Evolutionary conservation across 2,113 vertebrate species (phyloP).

Genomic region (Brachyhypopomus occidentalis): DNA sequence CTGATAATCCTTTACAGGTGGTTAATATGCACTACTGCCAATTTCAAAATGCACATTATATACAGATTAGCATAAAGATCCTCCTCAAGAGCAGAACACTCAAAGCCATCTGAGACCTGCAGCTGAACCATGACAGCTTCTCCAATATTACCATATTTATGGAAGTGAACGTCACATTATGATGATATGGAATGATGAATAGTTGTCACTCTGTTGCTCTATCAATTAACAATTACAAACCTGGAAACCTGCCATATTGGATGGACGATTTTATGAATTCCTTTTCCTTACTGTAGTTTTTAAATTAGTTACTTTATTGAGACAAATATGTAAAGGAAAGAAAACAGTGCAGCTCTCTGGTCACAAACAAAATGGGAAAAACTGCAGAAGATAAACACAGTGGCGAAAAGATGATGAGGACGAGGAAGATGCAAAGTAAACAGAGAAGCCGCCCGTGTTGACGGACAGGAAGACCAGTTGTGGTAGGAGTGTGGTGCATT

Average conservation of each 20-base stretch:
- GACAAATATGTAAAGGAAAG: slow-evolving; percentile 62
- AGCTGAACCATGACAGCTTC: too few species aligned
- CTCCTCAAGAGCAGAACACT: too few species aligned
- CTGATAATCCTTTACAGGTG: slow-evolving; percentile 69
- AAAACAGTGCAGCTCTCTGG: slow-evolving; percentile 86
- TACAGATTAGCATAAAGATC: slow-evolving; percentile 62
- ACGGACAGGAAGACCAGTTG: slow-evolving; percentile 69
- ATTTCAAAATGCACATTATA: slow-evolving; percentile 70
- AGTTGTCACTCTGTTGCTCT: too few species aligned
- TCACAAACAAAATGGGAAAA: slow-evolving; percentile 75
- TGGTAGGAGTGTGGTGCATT: slow-evolving; percentile 69
- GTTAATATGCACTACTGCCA: slow-evolving; percentile 71
- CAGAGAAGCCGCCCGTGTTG: slow-evolving; percentile 50
- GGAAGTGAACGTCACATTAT: too few species aligned
- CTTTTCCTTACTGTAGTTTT: too few species aligned
- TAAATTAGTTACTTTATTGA: slow-evolving; percentile 31
- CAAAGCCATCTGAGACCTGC: too few species aligned
- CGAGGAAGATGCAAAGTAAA: slow-evolving; percentile 30
- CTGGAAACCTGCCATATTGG: too few species aligned
- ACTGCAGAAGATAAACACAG: slow-evolving; percentile 42
- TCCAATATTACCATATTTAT: too few species aligned
- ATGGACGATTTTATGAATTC: too few species aligned
- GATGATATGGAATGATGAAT: too few species aligned
- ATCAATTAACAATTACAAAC: too few species aligned
- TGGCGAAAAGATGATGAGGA: slow-evolving; percentile 19